phyloP scores from a whole-genome alignment of 2,888 invertebrate species.

The Drosophila niveifrons region DNA sequence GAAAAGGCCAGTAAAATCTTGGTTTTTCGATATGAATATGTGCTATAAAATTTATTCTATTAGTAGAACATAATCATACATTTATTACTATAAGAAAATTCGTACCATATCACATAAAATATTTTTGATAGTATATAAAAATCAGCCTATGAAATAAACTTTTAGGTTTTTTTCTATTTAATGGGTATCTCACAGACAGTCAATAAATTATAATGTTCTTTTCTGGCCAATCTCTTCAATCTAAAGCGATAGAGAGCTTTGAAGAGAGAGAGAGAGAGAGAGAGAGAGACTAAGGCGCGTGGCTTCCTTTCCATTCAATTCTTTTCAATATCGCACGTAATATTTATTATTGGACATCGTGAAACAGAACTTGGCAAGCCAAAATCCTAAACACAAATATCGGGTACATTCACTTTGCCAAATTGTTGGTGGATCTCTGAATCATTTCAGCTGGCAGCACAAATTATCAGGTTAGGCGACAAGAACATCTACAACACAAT shows the following conservation, averaged over 20 bases:
- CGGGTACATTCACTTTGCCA: conserved; percentile 67
- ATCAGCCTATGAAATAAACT: no score
- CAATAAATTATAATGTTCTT: background rate
- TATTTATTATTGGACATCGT: conserved; percentile 62
- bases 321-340: conserved; percentile 31
- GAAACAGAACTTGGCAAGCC: conserved; percentile 49
- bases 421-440: conserved; percentile 45
- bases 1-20: no score
- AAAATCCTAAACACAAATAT: conserved; percentile 9
- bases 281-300: background rate
- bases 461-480: conserved; percentile 47
- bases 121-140: no score
- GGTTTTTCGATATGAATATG: no score
- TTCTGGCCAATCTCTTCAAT: background rate
- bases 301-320: conserved; percentile 13
- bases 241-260: conserved; percentile 8
- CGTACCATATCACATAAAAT: no score
- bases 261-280: background rate
- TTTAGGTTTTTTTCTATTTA: no score
- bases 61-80: no score
- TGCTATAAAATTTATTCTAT: no score
- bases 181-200: conserved; percentile 11
- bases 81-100: no score
- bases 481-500: conserved; percentile 1
- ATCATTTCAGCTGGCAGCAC: conserved; percentile 58